Evolutionary conservation across 2,888 invertebrate genomes (phyloP), one percentile per base, ranked within the genome.

Genomic region (Rhorus exstirpatorius): DNA sequence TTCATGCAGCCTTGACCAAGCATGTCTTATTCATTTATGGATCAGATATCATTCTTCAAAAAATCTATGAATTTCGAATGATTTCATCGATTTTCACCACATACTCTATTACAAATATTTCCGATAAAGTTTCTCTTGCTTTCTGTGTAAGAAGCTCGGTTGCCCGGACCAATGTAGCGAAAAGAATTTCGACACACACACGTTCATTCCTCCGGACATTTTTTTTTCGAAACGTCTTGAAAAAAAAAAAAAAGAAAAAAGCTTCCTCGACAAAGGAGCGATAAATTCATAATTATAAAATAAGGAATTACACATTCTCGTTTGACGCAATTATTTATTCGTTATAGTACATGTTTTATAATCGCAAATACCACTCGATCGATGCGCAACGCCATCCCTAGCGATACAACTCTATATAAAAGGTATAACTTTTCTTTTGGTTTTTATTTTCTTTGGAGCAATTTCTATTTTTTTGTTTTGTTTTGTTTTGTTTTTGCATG

Each of bases 371-470:
- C 76, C 61, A 81, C 51, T 76, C 71, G 61, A 76, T 71, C 81
- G 71, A 81, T 71, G 65, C 74, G 55, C 61, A 55, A 71, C 70
- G 67, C 68, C 63, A 72, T 76, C 61, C 76, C 83, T 83, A 83
- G 79, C 71, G 67, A 79, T 76, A 79, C 60, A 74, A 49, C 70
- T 61, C 81, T 86, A 84, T 86, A 84, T 84, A 87, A 87, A 87
- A 87, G 81, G 81, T 83, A 68, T 80, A 35, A 49, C 55, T 58
- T 14, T 67, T 71, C 14, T n/a, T 41, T 21, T 31, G 24, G 12
- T 19, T 58, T 71, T 24, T 31, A 46, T 17, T 49, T 51, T 19
- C 10, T 31, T 24, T 51, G 35, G 12, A 14, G 35, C 14, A 60
- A 35, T 53, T 61, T 76, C 17, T 49, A 68, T 78, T 14, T 80